Evolutionary conservation across 2,888 invertebrate species (phyloP).

Genomic region (Diarsia brunnea): DNA sequence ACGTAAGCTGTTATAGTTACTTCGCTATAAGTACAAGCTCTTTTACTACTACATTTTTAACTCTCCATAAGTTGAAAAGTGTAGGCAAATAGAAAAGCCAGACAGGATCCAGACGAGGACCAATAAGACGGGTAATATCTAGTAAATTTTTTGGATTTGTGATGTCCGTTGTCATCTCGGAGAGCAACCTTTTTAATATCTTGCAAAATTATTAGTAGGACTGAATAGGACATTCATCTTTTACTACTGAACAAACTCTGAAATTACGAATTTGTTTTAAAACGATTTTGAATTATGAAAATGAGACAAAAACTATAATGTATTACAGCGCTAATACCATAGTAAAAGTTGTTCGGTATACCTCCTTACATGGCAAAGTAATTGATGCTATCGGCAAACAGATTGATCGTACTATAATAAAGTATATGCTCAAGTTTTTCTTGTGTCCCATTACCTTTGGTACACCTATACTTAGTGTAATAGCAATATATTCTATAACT

Average conservation of each 20-base stretch:
- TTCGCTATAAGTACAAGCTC: not conserved
- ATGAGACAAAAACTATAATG: not conserved
- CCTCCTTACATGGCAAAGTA: not conserved
- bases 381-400: conserved; percentile 15
- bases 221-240: not conserved
- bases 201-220: not conserved
- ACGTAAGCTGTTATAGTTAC: not conserved
- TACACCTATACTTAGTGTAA: not conserved
- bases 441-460: not conserved
- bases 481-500: not conserved
- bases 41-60: not conserved
- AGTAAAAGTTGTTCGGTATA: not conserved
- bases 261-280: too few species aligned
- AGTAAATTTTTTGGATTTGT: not conserved
- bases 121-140: not conserved
- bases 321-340: not conserved
- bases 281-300: not conserved
- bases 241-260: not conserved
- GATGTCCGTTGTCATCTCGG: not conserved
- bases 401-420: too few species aligned
- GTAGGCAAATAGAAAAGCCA: not conserved
- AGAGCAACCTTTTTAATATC: not conserved
- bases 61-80: not conserved
- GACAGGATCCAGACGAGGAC: not conserved
- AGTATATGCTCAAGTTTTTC: not conserved